Conservation (phyloP, 2,113 vertebrate species). For the Campylorhamphus procurvoides region DNA sequence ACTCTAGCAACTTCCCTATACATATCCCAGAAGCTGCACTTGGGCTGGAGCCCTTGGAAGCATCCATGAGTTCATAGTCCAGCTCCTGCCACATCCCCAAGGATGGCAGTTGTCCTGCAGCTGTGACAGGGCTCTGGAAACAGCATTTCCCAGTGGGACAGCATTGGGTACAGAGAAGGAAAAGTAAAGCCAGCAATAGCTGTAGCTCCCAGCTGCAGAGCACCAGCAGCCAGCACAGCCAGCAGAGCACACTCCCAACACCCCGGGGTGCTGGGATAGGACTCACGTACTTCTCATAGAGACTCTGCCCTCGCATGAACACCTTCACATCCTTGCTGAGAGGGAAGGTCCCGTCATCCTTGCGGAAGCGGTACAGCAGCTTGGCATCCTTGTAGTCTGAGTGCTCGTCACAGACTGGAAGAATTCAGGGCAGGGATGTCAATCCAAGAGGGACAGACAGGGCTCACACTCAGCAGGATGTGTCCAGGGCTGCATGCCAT, state of each 20-base stretch:
- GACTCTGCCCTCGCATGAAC: conserved; percentile 82
- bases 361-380: conserved; percentile 87
- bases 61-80: rapidly evolving
- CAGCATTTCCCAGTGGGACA: neutral
- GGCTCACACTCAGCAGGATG: neutral
- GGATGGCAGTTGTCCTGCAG: rapidly evolving
- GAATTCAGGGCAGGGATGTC: neutral
- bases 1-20: no score
- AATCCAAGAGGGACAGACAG: rapidly evolving
- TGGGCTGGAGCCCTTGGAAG: neutral
- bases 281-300: conserved; percentile 85
- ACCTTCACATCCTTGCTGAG: conserved; percentile 85
- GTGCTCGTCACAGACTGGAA: conserved; percentile 85
- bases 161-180: neutral
- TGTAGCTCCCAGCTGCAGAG: neutral
- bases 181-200: neutral
- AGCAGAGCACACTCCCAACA: rapidly evolving
- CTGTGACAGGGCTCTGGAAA: neutral
- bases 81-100: neutral
- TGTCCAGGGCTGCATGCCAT: rapidly evolving
- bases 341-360: conserved; percentile 87
- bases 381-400: conserved; percentile 85
- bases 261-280: neutral
- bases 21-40: neutral
- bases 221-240: neutral